A percentile compares a stretch with the other conserved stretches of the same genome.
Conservation (phyloP, 2,113 vertebrate species). For the Toxotes jaculatrix region DNA sequence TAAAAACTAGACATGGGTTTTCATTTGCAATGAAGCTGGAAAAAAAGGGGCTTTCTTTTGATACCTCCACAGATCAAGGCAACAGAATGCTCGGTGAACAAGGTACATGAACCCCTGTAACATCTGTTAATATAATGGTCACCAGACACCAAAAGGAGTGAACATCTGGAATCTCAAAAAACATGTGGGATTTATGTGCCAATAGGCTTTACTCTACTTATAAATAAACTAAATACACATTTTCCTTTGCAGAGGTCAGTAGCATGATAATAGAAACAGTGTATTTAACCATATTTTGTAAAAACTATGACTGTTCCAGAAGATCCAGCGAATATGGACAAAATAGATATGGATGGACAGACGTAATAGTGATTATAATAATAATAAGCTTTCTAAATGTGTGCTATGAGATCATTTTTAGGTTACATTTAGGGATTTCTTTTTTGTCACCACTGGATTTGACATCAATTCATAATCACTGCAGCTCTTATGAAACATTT, state of each 20-base stretch:
- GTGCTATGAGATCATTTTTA: no score
- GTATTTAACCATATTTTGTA: neutral
- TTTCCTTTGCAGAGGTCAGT: neutral
- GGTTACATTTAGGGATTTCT: neutral
- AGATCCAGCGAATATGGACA: neutral
- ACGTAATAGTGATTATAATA: neutral
- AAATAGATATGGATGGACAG: neutral
- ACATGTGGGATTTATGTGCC: no score
- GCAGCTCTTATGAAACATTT: neutral
- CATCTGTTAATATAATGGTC: no score
- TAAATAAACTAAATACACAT: neutral
- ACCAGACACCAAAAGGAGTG: no score
- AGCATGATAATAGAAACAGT: neutral
- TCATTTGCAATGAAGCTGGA: no score
- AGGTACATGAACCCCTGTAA: no score
- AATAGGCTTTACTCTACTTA: neutral
- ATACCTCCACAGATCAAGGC: no score
- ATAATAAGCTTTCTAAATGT: neutral
- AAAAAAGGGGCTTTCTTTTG: no score
- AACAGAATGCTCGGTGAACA: no score
- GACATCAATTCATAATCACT: no score
- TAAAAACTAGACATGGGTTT: no score
- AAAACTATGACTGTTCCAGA: neutral
- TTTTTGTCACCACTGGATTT: neutral
- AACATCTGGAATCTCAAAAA: no score